Evolutionary conservation across 2,113 vertebrate species (phyloP).

Genomic region (Capreolus pygargus): DNA sequence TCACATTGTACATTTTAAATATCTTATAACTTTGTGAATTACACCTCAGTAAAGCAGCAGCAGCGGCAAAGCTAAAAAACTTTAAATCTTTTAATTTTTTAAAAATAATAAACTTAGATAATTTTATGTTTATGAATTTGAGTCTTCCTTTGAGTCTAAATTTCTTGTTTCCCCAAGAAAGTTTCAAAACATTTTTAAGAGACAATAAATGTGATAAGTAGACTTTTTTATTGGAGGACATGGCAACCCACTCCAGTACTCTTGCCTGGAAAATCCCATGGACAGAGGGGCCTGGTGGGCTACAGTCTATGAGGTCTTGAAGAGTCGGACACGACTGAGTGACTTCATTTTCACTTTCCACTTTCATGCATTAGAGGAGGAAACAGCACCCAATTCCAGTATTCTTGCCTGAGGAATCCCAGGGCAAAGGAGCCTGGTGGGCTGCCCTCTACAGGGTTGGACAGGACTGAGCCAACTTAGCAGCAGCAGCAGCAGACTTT

Average conservation of each 20-base stretch:
- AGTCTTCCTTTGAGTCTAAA: not conserved
- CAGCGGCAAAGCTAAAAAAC: not conserved
- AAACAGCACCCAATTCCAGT: no score
- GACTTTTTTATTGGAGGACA: not conserved
- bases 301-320: no score
- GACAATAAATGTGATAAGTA: not conserved
- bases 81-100: not conserved
- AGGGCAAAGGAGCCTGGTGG: no score
- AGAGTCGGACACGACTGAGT: no score
- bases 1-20: not conserved
- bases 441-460: no score
- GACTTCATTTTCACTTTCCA: no score
- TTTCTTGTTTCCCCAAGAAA: not conserved
- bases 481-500: not conserved
- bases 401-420: no score
- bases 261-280: no score
- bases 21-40: not conserved
- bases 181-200: not conserved
- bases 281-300: no score
- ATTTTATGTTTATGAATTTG: not conserved
- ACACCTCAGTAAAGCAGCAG: no score
- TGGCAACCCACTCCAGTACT: no score
- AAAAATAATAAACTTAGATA: not conserved
- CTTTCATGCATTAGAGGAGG: no score
- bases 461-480: rapidly evolving